phyloP scores from a whole-genome alignment of 1,140 invertebrate species.

The Bombus pyrosoma region DNA sequence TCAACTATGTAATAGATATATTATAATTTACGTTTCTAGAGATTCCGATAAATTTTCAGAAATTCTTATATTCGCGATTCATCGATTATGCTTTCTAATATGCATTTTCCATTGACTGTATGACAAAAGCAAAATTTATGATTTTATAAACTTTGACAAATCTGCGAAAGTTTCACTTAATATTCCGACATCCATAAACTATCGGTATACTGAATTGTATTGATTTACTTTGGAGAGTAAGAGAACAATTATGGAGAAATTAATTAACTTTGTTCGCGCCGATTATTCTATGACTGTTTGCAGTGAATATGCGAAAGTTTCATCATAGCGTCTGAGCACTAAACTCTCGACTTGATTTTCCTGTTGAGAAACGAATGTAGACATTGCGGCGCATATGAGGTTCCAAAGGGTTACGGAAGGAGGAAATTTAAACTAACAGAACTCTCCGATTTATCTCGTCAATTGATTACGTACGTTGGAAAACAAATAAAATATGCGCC shows the following conservation, averaged over 20 bases:
- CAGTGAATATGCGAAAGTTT: background rate
- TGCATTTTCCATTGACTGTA: too few species aligned
- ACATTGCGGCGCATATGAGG: background rate
- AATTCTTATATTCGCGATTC: too few species aligned
- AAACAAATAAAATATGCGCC: background rate
- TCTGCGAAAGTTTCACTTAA: background rate
- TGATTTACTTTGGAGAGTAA: background rate
- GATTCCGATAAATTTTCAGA: too few species aligned
- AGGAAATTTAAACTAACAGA: background rate
- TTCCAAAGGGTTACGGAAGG: background rate
- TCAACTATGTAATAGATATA: too few species aligned
- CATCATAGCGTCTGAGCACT: too few species aligned
- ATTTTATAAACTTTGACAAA: too few species aligned
- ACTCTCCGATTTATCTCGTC: conserved; percentile 7
- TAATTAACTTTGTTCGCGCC: background rate
- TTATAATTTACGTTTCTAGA: too few species aligned
- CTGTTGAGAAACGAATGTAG: conserved; percentile 9
- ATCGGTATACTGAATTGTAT: background rate
- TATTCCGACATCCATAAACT: background rate
- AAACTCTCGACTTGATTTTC: conserved; percentile 5
- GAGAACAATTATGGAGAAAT: background rate
- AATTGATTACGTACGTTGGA: background rate
- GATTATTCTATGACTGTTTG: background rate
- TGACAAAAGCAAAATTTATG: too few species aligned
- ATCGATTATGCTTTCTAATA: too few species aligned